phyloP scores from a whole-genome alignment of 2,888 invertebrate genomes.

The Eueremaeus valkanovi region DNA sequence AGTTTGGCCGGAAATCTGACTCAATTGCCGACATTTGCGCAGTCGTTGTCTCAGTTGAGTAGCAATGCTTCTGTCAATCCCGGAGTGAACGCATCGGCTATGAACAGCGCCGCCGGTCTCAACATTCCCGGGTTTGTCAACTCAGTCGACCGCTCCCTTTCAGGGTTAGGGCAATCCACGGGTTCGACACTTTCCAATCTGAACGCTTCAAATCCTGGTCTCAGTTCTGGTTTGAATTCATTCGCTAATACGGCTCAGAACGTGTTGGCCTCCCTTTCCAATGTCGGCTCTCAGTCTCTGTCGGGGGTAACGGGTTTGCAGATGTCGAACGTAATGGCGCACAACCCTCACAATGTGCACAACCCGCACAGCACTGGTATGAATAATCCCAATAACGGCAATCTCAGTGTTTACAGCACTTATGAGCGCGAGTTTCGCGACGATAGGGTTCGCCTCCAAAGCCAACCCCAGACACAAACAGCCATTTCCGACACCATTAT shows the following conservation, averaged over 20 bases:
- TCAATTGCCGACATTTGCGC: conserved; percentile 38
- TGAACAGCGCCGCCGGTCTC: not conserved
- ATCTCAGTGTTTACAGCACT: conserved; percentile 41
- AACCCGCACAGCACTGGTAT: conserved; percentile 5
- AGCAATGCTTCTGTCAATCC: not conserved
- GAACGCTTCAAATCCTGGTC: not conserved
- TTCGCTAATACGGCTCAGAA: conserved; percentile 37
- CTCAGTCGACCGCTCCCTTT: conserved; percentile 29
- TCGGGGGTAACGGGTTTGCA: conserved; percentile 19
- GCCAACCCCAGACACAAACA: no score
- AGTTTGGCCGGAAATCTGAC: conserved; percentile 40
- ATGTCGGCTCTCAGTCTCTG: not conserved
- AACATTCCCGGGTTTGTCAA: conserved; percentile 30
- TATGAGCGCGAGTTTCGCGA: conserved; percentile 40
- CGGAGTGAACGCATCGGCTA: not conserved
- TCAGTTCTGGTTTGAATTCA: not conserved
- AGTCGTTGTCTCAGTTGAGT: conserved; percentile 36
- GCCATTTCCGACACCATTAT: conserved; percentile 45
- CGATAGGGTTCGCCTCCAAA: conserved; percentile 26
- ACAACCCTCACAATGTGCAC: no score
- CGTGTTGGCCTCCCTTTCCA: conserved; percentile 31
- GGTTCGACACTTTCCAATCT: conserved; percentile 6
- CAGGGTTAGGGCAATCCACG: not conserved
- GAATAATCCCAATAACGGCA: conserved; percentile 32
- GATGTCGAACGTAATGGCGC: not conserved